Evolutionary conservation across 2,113 vertebrate genomes (phyloP).

Genomic region (Pionites leucogaster): DNA sequence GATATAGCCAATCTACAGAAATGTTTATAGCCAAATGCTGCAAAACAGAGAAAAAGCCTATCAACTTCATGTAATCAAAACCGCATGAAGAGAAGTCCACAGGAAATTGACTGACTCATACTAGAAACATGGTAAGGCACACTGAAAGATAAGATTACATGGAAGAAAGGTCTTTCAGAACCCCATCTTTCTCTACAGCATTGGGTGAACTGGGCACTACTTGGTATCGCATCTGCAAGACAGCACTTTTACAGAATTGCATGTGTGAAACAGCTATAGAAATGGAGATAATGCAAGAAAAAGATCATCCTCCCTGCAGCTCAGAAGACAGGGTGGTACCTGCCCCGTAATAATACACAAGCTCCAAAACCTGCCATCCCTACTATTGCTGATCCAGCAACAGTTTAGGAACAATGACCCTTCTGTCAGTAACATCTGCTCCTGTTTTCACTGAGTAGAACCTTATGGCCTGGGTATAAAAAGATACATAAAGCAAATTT

Average conservation of each 20-base stretch:
- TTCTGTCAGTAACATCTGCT: neutral
- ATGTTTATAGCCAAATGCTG: neutral
- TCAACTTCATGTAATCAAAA: neutral
- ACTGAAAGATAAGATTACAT: neutral
- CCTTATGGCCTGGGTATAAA: neutral
- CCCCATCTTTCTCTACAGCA: neutral
- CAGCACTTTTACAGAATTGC: neutral
- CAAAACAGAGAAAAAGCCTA: neutral
- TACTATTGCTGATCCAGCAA: neutral
- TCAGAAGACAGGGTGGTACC: neutral
- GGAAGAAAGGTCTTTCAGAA: neutral
- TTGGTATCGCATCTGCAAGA: neutral
- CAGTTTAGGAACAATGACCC: neutral
- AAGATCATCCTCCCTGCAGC: neutral
- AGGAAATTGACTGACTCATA: neutral
- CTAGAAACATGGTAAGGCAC: fast-evolving
- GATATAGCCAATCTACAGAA: neutral
- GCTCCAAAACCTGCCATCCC: neutral
- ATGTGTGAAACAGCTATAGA: neutral
- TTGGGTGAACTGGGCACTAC: neutral
- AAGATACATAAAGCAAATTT: neutral
- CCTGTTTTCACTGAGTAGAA: neutral
- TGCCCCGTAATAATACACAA: fast-evolving
- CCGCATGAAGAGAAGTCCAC: neutral
- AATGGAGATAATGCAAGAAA: neutral